Percentiles rank a stretch among this genome's conserved stretches.
phyloP scores from a whole-genome alignment of 1,140 invertebrate species.

The Planococcus citri region DNA sequence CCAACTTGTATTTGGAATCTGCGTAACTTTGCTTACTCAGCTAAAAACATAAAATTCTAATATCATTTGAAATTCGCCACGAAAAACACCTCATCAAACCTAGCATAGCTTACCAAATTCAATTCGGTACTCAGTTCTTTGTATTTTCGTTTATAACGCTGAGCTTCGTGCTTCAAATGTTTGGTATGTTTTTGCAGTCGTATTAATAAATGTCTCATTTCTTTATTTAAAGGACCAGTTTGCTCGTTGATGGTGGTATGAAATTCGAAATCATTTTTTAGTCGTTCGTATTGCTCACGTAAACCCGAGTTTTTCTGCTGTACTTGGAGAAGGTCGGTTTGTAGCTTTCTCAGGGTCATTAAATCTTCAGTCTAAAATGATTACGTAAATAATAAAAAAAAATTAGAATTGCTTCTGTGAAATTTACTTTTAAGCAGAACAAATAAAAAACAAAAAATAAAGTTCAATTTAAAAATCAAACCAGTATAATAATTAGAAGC shows the following conservation, averaged over 20 bases:
- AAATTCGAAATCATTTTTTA: slow-evolving; percentile 95
- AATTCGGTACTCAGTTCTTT: slow-evolving; percentile 70
- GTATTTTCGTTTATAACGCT: slow-evolving; percentile 80
- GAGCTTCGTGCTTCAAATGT: slow-evolving; percentile 87
- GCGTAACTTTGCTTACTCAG: slow-evolving; percentile 8
- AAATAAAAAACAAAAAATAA: too few species aligned
- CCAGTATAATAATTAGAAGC: too few species aligned
- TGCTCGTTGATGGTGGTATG: slow-evolving; percentile 95
- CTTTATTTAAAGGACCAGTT: slow-evolving; percentile 91
- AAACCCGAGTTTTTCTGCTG: slow-evolving; percentile 88
- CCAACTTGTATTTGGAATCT: neutral
- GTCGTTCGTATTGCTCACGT: slow-evolving; percentile 81
- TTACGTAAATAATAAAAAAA: too few species aligned
- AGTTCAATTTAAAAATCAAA: too few species aligned
- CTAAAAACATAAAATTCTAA: neutral
- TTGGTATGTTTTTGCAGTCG: slow-evolving; percentile 94
- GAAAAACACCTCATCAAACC: too few species aligned
- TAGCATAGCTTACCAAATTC: slow-evolving; percentile 53
- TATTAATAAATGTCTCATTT: slow-evolving; percentile 95
- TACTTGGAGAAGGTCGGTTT: slow-evolving; percentile 88
- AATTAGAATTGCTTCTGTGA: too few species aligned
- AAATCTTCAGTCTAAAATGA: slow-evolving; percentile 80
- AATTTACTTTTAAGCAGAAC: too few species aligned
- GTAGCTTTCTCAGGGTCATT: slow-evolving; percentile 79
- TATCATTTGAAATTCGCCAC: too few species aligned